A percentile compares a stretch with the other conserved stretches of the same genome.
Evolutionary conservation across 1,140 invertebrate genomes (phyloP).

Genomic region (Dermatophagoides farinae): DNA sequence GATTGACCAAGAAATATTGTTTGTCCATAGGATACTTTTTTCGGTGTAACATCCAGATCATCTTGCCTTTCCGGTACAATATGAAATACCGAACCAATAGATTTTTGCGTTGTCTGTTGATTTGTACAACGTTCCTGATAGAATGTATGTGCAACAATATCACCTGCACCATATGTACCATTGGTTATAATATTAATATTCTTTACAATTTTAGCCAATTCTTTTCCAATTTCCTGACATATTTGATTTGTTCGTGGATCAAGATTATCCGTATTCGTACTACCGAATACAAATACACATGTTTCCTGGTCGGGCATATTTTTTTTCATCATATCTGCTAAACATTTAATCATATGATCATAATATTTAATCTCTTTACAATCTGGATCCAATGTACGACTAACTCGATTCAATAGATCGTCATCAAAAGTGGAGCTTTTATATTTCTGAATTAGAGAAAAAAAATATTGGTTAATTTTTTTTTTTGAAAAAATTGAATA

Average conservation of each 20-base stretch:
- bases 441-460: slow-evolving; percentile 13
- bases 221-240: slow-evolving; percentile 23
- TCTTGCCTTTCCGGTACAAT: slow-evolving; percentile 17
- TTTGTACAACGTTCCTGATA: slow-evolving; percentile 11
- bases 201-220: slow-evolving; percentile 22
- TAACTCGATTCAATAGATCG: slow-evolving; percentile 19
- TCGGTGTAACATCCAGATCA: slow-evolving; percentile 4
- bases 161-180: slow-evolving; percentile 24
- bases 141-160: slow-evolving; percentile 22
- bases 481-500: slow-evolving; percentile 1
- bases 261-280: slow-evolving; percentile 16
- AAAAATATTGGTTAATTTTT: neutral
- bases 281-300: slow-evolving; percentile 25
- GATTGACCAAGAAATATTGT: slow-evolving; percentile 25
- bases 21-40: slow-evolving; percentile 23
- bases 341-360: slow-evolving; percentile 19
- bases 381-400: slow-evolving; percentile 21
- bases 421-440: slow-evolving; percentile 19
- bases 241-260: slow-evolving; percentile 18
- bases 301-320: slow-evolving; percentile 18
- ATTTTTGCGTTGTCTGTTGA: slow-evolving; percentile 9
- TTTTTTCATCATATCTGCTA: slow-evolving; percentile 18
- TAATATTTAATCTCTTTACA: slow-evolving; percentile 22
- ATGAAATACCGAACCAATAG: slow-evolving; percentile 17
- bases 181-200: slow-evolving; percentile 24